Conservation (phyloP, 2,113 vertebrate genomes). For the Rutilus rutilus region DNA sequence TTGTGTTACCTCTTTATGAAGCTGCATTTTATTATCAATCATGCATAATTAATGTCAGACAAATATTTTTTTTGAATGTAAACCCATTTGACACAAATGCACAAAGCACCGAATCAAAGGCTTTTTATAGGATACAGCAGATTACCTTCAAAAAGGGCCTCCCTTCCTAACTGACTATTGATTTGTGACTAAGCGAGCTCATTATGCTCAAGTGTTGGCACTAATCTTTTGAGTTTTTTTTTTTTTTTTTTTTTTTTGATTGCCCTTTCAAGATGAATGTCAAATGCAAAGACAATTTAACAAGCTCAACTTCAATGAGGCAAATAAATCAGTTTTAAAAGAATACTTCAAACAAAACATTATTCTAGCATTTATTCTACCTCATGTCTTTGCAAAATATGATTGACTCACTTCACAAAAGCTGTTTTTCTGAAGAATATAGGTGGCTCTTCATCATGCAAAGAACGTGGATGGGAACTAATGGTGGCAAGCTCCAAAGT, state of each 20-base stretch:
- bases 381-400: neutral
- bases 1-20: neutral
- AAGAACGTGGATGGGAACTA: neutral
- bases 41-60: neutral
- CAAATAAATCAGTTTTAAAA: neutral
- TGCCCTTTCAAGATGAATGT: conserved; percentile 33
- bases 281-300: conserved; percentile 24
- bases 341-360: neutral
- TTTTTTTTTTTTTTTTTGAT: neutral
- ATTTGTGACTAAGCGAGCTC: conserved; percentile 34
- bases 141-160: conserved; percentile 25
- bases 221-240: conserved; percentile 3
- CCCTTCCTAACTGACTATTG: conserved; percentile 28
- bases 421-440: neutral
- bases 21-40: neutral
- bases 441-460: neutral
- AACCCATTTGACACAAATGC: conserved; percentile 1
- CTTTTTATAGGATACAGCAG: neutral
- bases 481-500: neutral
- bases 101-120: neutral
- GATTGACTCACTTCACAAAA: neutral
- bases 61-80: neutral
- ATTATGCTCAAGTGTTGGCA: conserved; percentile 7
- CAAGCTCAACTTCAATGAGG: neutral
- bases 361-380: neutral